A percentile compares a stretch with the other conserved stretches of the same genome.
These are phyloP conservation scores for Dendrophyllia cribrosa DNA, from an alignment of 64 coral and sea anemone species.

Conservation along the genomic window DNA sequence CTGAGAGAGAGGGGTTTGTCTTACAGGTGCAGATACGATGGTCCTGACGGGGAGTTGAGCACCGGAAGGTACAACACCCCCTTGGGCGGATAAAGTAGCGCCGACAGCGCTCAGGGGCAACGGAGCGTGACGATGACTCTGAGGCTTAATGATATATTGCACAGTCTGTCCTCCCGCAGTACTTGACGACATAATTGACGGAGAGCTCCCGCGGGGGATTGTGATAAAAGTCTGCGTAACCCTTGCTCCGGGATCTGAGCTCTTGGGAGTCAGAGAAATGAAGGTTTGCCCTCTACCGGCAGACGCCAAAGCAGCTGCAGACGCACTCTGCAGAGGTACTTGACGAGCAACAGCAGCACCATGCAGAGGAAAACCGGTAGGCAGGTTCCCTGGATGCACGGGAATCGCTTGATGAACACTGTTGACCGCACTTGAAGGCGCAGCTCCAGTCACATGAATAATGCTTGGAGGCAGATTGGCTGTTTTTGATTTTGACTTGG, in stretches of 20 bases:
- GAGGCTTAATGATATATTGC: slow-evolving; percentile 92
- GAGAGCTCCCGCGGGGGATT: slow-evolving; percentile 69
- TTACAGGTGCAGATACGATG: slow-evolving; percentile 33
- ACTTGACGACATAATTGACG: slow-evolving; percentile 65
- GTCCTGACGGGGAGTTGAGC: slow-evolving; percentile 2
- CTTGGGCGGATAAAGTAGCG: slow-evolving; percentile 6
- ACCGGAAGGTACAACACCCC: slow-evolving; percentile 22
- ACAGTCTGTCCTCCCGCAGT: slow-evolving; percentile 50
- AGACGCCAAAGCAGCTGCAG: slow-evolving; percentile 52
- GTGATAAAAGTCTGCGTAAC: slow-evolving; percentile 76
- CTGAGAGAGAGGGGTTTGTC: slow-evolving; percentile 46
- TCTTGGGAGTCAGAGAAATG: slow-evolving; percentile 76
- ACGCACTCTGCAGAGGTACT: slow-evolving; percentile 65
- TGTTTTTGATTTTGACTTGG: slow-evolving; percentile 82
- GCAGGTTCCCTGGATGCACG: slow-evolving; percentile 28
- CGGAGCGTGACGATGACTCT: slow-evolving; percentile 80
- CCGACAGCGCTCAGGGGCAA: slow-evolving; percentile 51
- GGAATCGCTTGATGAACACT: slow-evolving; percentile 63
- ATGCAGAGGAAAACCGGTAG: slow-evolving; percentile 51
- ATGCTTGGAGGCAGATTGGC: slow-evolving; percentile 56
- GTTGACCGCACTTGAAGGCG: slow-evolving; percentile 24
- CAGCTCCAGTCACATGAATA: slow-evolving; percentile 42
- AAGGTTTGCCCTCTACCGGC: slow-evolving; percentile 68
- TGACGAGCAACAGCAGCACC: slow-evolving; percentile 43
- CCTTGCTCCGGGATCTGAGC: slow-evolving; percentile 45